A percentile compares a stretch with the other conserved stretches of the same genome.
Conservation (phyloP, 2,113 vertebrate species). For the Phainopepla nitens region DNA sequence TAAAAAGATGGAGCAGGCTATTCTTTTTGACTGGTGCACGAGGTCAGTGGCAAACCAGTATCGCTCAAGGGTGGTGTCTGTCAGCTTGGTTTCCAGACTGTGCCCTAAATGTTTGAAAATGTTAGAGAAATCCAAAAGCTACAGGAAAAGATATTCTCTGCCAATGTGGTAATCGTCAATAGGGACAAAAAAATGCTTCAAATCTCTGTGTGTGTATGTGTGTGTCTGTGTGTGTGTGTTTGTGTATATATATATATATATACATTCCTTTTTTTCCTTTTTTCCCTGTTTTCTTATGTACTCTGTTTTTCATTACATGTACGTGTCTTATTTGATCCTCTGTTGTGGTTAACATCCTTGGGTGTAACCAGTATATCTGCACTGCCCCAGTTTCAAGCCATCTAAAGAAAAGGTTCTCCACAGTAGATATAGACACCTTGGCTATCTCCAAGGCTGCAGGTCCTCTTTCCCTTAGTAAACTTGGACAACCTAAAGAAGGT, state of each 20-base stretch:
- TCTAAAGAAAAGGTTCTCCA: background rate
- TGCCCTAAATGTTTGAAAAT: background rate
- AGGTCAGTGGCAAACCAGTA: background rate
- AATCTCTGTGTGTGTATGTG: background rate
- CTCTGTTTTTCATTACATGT: background rate
- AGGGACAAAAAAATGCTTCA: background rate
- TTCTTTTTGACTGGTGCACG: background rate
- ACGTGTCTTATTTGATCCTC: background rate
- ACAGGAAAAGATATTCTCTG: background rate
- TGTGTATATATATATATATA: background rate
- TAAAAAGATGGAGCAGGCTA: constrained; percentile 9
- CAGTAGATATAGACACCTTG: accelerated
- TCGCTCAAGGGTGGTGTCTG: constrained; percentile 1
- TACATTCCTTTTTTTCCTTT: background rate
- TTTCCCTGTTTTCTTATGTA: background rate
- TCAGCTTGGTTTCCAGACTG: background rate
- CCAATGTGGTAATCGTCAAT: background rate
- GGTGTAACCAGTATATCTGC: background rate
- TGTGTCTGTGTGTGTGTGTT: background rate
- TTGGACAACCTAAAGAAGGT: background rate
- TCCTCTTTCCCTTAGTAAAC: background rate
- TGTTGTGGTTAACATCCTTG: background rate
- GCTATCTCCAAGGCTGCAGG: background rate
- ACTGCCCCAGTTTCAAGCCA: background rate
- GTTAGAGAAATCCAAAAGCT: background rate